Conservation (phyloP, 2,113 vertebrate species). For the Andinoacara biseriatus region DNA sequence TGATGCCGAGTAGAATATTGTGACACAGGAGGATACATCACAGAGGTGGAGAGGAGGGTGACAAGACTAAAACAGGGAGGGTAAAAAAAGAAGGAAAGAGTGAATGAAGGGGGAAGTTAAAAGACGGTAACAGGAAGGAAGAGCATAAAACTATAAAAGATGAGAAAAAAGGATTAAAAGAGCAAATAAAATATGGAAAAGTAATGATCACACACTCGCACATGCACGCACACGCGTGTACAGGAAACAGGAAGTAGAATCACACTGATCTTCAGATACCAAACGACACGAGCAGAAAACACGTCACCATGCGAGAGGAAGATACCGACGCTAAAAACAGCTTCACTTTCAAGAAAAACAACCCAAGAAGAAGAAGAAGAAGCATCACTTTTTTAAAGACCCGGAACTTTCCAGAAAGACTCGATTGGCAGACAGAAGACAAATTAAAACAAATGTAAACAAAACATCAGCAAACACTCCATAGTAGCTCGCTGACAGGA, state of each 20-base stretch:
- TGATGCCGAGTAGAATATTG: conserved; percentile 52
- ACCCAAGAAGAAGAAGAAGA: background rate
- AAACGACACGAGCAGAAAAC: conserved; percentile 66
- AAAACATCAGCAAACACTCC: background rate
- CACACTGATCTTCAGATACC: conserved; percentile 58
- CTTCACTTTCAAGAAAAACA: conserved; percentile 27
- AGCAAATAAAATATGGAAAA: background rate
- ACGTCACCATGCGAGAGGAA: conserved; percentile 67
- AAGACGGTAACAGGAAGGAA: background rate
- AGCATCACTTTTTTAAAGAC: background rate
- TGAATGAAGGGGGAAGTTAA: background rate
- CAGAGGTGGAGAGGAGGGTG: conserved; percentile 33
- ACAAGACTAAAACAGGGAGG: conserved; percentile 2
- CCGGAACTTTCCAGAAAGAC: background rate
- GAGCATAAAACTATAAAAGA: background rate
- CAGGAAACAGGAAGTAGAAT: conserved; percentile 61
- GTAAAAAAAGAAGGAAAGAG: fast-evolving
- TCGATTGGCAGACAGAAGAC: conserved; percentile 42
- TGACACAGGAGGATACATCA: conserved; percentile 66
- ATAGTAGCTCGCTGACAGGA: background rate
- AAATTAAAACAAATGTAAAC: background rate
- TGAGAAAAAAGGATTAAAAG: background rate
- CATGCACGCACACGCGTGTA: conserved; percentile 26
- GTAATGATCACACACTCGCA: conserved; percentile 1
- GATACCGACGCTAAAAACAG: conserved; percentile 39